Base-by-base conservation (phyloP, 2,888 invertebrate genomes). In the Sympetrum striolatum region DNA sequence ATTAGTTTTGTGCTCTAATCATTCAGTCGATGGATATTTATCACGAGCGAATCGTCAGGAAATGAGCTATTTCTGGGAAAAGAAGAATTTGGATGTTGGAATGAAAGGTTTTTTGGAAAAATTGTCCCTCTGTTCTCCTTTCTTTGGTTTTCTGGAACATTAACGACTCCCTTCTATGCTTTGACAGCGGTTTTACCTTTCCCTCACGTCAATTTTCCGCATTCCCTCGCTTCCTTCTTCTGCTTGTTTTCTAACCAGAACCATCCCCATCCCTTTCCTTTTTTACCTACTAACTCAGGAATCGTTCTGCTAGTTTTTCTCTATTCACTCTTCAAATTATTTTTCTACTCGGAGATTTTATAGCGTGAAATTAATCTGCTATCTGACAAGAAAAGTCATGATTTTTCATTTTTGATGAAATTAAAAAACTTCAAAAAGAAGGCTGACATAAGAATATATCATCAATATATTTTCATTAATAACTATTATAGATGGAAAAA, bases 131-230 rank as follows among this genome's bases (percentile, higher is more conserved):
- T 82, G 25, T 35, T 82, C 35, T 58, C 31, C n/a, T 82, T 31
- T 58, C 58, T n/a, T 35, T 15, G 31, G 25, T 44, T 48, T 44
- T 86, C n/a, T 82, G 22, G 60, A 86, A 86, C 86, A 64, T 39
- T 64, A 60, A 39, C 35, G 37, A 58, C 37, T 64, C 86, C 37
- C 35, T 60, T 60, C n/a, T 25, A 12, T 82, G 82, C 82, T 82
- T 82, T 82, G 82, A 58, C 60, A 64, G 86, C 64, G 37, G 39
- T 37, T 60, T 86, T 64, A 86, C 64, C 86, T 60, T 82, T 64
- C 86, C 58, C 39, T 31, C 82, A 35, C 12, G 64, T 86, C 39
- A 86, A 37, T 86, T 37, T 86, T 39, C 73, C 73, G 73, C 73
- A 73, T 73, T 73, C 73, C 31, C 80, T 80, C 39, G n/a, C 5